A percentile compares a stretch with the other conserved stretches of the same genome.
These are phyloP conservation scores for Apamea monoglypha DNA, from an alignment of 2,888 invertebrate species.

Conservation along the genomic window DNA sequence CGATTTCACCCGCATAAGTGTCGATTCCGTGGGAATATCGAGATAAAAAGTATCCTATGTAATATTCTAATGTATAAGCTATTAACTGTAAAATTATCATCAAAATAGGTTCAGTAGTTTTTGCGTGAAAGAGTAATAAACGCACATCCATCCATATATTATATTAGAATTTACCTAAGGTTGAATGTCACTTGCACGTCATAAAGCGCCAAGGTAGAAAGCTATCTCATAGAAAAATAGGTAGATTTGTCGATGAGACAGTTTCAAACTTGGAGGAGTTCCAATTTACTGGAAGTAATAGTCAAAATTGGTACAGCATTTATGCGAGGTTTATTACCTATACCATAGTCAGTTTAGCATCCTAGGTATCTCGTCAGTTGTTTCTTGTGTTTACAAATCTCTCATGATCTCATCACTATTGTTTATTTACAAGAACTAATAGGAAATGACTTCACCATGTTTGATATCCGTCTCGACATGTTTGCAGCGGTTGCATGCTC, in stretches of 20 bases:
- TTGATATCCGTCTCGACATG: conserved; percentile 11
- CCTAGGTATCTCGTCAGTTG: neutral
- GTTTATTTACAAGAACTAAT: conserved; percentile 30
- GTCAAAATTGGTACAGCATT: neutral
- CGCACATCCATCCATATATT: too few species aligned
- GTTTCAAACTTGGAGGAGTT: neutral
- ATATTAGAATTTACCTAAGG: too few species aligned
- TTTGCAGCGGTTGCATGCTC: conserved; percentile 9
- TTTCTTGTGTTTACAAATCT: neutral
- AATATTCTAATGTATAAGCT: too few species aligned
- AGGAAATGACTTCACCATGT: conserved; percentile 19
- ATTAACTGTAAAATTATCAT: too few species aligned
- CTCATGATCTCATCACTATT: conserved; percentile 31
- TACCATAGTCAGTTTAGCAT: neutral
- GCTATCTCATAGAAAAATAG: too few species aligned
- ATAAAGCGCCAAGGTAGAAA: neutral
- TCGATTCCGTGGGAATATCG: too few species aligned
- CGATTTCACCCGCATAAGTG: too few species aligned
- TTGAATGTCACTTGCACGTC: neutral
- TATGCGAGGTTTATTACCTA: neutral
- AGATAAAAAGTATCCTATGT: too few species aligned
- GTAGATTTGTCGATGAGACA: neutral
- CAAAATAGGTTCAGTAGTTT: too few species aligned
- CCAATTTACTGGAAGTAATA: neutral
- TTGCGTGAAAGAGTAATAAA: too few species aligned